Base-by-base conservation (phyloP, 2,797 vertebrate species). In the Hemitrygon akajei region DNA sequence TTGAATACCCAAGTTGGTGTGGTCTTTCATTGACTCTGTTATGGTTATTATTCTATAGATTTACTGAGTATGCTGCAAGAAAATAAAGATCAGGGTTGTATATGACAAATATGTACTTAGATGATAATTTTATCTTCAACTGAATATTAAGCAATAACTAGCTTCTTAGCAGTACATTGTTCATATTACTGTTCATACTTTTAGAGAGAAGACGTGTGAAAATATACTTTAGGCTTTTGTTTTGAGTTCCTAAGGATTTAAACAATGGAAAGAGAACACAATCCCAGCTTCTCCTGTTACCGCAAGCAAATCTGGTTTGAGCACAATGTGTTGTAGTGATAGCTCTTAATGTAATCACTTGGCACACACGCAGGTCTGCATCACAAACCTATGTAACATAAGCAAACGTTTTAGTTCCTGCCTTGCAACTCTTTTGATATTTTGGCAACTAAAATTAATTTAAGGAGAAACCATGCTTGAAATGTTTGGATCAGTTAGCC, bases 221-320 rank as follows among this genome's bases (percentile, higher is more conserved):
- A 47, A 27, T 73, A 27, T n/a, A 40, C 91, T 47, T 75, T 40
- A 30, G 75, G 40, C 47, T 27, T 89, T 34, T 63, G 56, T 66
- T 89, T 66, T 1, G 47, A 60, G 3, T 30, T 60, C 14, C 20
- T 82, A 30, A n/a, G 75, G 40, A 75, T 73, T 6, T 1, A 40
- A 92, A 92, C 40, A 73, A 73, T 73, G 37, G 66, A 66, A 27
- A 66, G 3, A 25, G 66, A 91, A 91, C 37, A 3, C 1, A 37
- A 91, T 71, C 87, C n/a, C 37, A 4, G 87, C n/a, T n/a, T 91
- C 91, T 2, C 69, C 22, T 30, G 69, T 92, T 92, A 75, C 63
- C 14, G 75, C 47, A 91, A 92, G 12, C 91, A 92, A 92, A 92
- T 11, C 40, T 75, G 47, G 69, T 73, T 92, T 75, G 69, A 47